Conservation (phyloP, 2,113 vertebrate species). For the Etia nguti region DNA sequence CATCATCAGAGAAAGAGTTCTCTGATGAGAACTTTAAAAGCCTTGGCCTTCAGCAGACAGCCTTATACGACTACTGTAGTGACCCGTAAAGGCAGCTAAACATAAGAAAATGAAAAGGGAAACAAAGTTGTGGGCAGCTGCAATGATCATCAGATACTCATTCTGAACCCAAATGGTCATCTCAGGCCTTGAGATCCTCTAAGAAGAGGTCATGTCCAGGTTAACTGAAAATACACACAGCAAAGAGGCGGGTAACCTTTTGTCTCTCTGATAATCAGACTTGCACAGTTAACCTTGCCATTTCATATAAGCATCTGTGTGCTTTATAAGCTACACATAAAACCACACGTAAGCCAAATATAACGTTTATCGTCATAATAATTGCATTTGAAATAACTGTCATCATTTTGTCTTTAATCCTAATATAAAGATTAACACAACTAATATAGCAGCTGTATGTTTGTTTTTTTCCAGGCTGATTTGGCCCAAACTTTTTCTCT, state of each 20-base stretch:
- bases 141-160: neutral
- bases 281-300: neutral
- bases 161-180: neutral
- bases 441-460: neutral
- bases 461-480: neutral
- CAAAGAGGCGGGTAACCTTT: neutral
- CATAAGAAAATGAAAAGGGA: neutral
- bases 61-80: neutral
- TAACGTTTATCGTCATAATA: neutral
- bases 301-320: neutral
- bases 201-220: neutral
- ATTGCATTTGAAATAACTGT: neutral
- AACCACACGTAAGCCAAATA: neutral
- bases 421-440: neutral
- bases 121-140: neutral
- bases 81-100: neutral
- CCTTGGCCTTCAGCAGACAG: neutral
- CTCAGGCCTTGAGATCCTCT: neutral
- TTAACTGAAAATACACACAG: neutral
- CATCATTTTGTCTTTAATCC: neutral
- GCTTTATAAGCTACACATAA: neutral
- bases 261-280: neutral
- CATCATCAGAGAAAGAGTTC: neutral
- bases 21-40: neutral
- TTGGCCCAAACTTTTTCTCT: neutral